Evolutionary conservation across 92 coral and sea anemone genomes (phyloP), one percentile per base, ranked within the genome.

Genomic region (Palythoa heliodiscus): DNA sequence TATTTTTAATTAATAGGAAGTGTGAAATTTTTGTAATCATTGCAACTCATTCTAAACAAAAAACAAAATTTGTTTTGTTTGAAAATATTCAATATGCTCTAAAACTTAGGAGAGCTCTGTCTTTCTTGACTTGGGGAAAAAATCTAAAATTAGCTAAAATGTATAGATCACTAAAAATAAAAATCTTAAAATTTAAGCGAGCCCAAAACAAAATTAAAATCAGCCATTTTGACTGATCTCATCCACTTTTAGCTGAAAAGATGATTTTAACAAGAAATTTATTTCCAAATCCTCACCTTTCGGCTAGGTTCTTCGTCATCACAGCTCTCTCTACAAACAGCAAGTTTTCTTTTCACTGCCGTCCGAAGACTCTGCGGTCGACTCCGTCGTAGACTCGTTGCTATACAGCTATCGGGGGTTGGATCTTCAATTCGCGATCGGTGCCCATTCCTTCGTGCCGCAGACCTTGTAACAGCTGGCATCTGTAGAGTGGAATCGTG

Each of bases 391-490:
- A 14, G 22, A 11, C 19, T 24, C 8, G 73, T 20, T 35, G 11
- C 52, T 39, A 57, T 22, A 20, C 80, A 52, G 19, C 73, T 66
- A 39, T 40, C 73, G 35, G 98, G 98, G 29, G 98, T 94, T 37
- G 91, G 89, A 71, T 94, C 93, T 89, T 94, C 98, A 70, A 92
- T 86, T 25, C 93, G 84, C 50, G 88, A 76, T 87, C 93, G 52
- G 15, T 25, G n/a, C 73, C 73, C 84, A 43, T 79, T 88, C 29
- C 17, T 88, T 70, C 91, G 91, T 77, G 86, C 88, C 50, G 89
- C 87, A 75, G 98, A 94, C 82, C 98, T 61, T 20, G 98, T 94
- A 47, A 81, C 68, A 55, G 87, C 95, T 16, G 98, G 98, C 98
- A 94, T 94, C n/a, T 24, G 87, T 52, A n/a, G 2, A 75, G 39